Conservation (phyloP, 2,113 vertebrate genomes). For the Plestiodon gilberti region DNA sequence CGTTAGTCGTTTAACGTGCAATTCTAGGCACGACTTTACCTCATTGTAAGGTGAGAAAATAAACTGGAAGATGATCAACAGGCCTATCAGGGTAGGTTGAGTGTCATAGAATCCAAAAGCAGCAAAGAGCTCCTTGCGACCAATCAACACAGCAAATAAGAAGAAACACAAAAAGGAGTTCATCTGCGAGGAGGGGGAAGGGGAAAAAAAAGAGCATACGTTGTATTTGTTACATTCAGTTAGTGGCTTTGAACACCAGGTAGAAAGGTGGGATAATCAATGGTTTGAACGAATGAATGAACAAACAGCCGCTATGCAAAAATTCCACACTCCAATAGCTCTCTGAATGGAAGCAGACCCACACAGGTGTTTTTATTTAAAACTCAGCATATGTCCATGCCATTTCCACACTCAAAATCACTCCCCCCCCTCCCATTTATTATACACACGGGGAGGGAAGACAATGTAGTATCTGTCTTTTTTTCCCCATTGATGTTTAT, state of each 20-base stretch:
- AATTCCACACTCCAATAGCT: neutral
- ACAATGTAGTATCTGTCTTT: no score
- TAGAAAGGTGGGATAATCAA: neutral
- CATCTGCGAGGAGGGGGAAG: conserved; percentile 78
- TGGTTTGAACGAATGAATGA: neutral
- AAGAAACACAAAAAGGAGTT: conserved; percentile 99
- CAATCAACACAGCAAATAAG: conserved; percentile 93
- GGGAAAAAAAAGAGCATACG: neutral
- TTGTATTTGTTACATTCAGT: neutral
- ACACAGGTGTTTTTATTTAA: neutral
- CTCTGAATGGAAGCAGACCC: neutral
- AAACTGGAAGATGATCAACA: conserved; percentile 99
- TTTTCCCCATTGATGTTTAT: no score
- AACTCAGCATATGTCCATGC: no score
- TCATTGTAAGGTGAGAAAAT: conserved; percentile 99
- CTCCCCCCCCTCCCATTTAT: no score
- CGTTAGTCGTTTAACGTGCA: neutral
- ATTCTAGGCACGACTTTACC: conserved; percentile 74
- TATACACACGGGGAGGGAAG: no score
- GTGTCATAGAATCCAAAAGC: conserved; percentile 94
- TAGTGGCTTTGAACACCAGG: neutral
- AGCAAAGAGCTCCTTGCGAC: conserved; percentile 92
- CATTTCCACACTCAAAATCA: no score
- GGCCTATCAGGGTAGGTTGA: conserved; percentile 95
- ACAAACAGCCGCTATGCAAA: neutral